Conservation (phyloP, 2,113 vertebrate species). For the Galeopterus variegatus region DNA sequence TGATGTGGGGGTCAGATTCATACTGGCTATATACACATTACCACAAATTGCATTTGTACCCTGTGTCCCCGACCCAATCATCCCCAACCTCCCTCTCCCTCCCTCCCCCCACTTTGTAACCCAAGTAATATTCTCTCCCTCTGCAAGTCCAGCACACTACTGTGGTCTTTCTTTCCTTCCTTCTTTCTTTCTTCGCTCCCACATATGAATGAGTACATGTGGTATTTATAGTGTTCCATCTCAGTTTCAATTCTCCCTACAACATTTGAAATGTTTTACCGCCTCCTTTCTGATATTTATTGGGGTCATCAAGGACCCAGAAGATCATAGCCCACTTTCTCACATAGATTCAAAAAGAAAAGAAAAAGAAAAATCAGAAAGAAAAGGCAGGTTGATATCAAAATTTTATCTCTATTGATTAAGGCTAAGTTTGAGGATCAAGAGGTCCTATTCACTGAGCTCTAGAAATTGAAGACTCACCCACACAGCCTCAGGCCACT, state of each 20-base stretch:
- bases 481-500: background rate
- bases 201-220: too few species aligned
- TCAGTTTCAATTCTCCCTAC: background rate
- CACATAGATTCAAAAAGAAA: background rate
- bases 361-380: conserved; percentile 10
- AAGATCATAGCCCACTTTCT: background rate
- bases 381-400: background rate
- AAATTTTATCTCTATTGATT: background rate
- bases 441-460: background rate
- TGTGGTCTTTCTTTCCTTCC: too few species aligned
- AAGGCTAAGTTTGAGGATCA: background rate
- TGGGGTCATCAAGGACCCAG: background rate
- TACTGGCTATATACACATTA: too few species aligned
- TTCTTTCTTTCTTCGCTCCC: too few species aligned
- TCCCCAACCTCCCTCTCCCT: too few species aligned
- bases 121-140: too few species aligned
- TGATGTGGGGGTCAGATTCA: too few species aligned
- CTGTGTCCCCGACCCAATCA: too few species aligned
- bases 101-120: too few species aligned
- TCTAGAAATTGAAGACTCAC: background rate
- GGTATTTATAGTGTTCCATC: background rate
- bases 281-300: background rate
- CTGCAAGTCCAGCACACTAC: too few species aligned
- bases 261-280: background rate
- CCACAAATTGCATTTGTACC: too few species aligned